A percentile compares a stretch with the other conserved stretches of the same genome.
Evolutionary conservation across 1,140 invertebrate species (phyloP).

Genomic region (Drosophila kikkawai): DNA sequence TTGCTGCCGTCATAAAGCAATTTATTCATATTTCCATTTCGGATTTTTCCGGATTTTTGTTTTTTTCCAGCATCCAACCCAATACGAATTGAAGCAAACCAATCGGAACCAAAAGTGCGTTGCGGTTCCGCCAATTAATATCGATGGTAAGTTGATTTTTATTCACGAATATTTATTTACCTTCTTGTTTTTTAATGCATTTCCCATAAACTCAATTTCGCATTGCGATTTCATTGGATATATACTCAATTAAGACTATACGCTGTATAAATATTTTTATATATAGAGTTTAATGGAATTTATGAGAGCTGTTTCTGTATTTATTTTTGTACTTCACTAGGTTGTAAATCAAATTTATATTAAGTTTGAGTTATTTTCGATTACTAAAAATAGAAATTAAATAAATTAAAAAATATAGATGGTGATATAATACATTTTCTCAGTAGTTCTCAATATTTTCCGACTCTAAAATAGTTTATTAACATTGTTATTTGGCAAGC

Average conservation of each 20-base stretch:
- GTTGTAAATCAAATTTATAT: not conserved
- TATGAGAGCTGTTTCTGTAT: not conserved
- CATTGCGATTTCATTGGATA: constrained; percentile 15
- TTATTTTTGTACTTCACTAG: not conserved
- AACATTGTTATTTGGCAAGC: not conserved
- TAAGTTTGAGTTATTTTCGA: not conserved
- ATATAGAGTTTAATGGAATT: constrained; percentile 31
- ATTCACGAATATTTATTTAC: constrained; percentile 18
- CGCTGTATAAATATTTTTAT: constrained; percentile 20
- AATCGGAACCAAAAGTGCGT: constrained; percentile 37
- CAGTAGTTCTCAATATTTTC: not conserved
- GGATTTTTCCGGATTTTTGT: constrained; percentile 1
- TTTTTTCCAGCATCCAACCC: constrained; percentile 33
- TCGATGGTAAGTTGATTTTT: constrained; percentile 60
- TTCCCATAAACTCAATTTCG: constrained; percentile 31
- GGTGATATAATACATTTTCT: not conserved
- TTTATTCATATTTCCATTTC: constrained; percentile 47
- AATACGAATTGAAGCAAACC: constrained; percentile 32
- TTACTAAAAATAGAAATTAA: not conserved
- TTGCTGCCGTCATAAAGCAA: constrained; percentile 41
- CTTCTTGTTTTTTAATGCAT: constrained; percentile 25
- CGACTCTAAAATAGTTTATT: not conserved
- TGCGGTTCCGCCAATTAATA: constrained; percentile 32
- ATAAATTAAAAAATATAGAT: not conserved
- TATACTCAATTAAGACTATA: constrained; percentile 44